Evolutionary conservation across 2,113 vertebrate species (phyloP), one percentile per base, ranked within the genome.

Genomic region (Tachysurus vachellii): DNA sequence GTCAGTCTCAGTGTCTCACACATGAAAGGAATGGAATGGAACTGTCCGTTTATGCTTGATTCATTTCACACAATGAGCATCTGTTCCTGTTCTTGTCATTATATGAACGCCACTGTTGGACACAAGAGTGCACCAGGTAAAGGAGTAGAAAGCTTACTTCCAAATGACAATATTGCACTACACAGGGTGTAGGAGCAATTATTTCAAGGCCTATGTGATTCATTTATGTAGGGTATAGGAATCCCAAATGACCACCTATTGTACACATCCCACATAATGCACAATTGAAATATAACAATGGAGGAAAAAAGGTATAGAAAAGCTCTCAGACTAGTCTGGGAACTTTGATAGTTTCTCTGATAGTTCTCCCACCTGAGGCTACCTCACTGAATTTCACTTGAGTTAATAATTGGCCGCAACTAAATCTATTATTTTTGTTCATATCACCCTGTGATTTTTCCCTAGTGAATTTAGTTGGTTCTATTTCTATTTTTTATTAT

Each of bases 11-110:
- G 26, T 82, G 77, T 57, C 77, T 80, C 54, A 57, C 77, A 80
- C 77, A 80, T 80, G 53, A 57, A 80, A 80, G 53, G 28, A 80
- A 80, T 28, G 11, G 77, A 57, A 80, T 80, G 53, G 21, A 80
- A 57, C 77, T 57, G 77, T 76, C 77, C 23, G 26, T 80, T 36
- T 36, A 57, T 80, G 77, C 77, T 57, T 17, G 11, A 57, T 80
- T 80, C 28, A 57, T 80, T 80, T 80, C 53, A 80, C 28, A 9
- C 77, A 80, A 80, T 80, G 17, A 57, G 77, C 77, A 80, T 80
- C 77, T 57, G 77, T 80, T 80, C 77, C 28, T 36, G 53, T 80
- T 80, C 77, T 80, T 80, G 77, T 80, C 77, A 80, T 80, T 80
- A 80, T 57, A 79, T 56, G 76, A 56, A 79, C 56, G 76, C n/a